Evolutionary conservation across 2,797 vertebrate species (phyloP), one percentile per base, ranked within the genome.

Genomic region (Rachycentron canadum): DNA sequence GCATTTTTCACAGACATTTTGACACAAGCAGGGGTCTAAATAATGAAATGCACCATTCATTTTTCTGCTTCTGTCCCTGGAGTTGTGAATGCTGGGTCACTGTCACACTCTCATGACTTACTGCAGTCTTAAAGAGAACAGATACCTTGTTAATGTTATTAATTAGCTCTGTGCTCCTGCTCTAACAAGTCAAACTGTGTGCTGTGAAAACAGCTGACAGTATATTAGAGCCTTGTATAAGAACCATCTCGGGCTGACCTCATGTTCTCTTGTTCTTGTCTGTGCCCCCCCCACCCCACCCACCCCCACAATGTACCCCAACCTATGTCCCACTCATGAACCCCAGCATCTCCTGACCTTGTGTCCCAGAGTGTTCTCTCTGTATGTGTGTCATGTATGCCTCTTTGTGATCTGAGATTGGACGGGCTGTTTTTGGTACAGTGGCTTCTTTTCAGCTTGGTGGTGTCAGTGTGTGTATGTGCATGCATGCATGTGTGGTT

Each of bases 281-380:
- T 69, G 28, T 71, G 67, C 28, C 36, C 57, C 64, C 41, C 25
- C 25, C 57, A 21, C 28, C 14, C 32, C 32, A 3, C 41, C 25
- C 25, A 53, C 23, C 28, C 14, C 32, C 32, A 3, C 32, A 32
- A 1, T 50, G 38, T 30, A 30, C 65, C 49, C 52, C 53, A 64
- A 65, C 65, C 71, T 57, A 59, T 88, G 85, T 83, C 84, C 84
- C 58, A 60, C 70, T 65, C 69, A 40, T 89, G 82, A 88, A 87
- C 82, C 59, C 55, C 43, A 32, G 60, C 83, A 78, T 83, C 88
- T 89, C 88, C 86, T 90, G 90, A 88, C 77, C 73, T 66, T 59
- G 36, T 88, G 83, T 91, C 84, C 79, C 62, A 79, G 74, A 78
- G 77, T 82, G 66, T 75, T 78, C 82, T 64, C 55, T 78, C 6